phyloP scores from a whole-genome alignment of 2,888 invertebrate species.

The Microplitis deprimator region DNA sequence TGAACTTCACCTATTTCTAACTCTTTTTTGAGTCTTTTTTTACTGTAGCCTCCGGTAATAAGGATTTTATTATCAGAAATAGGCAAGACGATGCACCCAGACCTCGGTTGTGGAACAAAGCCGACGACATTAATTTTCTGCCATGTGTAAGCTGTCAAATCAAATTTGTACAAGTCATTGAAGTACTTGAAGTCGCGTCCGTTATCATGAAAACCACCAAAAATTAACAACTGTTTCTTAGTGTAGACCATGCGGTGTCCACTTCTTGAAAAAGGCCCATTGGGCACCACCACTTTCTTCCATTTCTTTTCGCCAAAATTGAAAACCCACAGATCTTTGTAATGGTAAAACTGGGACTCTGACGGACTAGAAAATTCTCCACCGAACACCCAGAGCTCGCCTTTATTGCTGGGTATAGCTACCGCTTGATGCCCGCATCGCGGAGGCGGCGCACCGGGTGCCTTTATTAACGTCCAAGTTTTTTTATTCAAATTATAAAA shows the following conservation, averaged over 20 bases:
- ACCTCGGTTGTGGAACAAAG: constrained; percentile 82
- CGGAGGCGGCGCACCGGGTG: constrained; percentile 90
- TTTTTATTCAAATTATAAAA: constrained; percentile 86
- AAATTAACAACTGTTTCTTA: constrained; percentile 86
- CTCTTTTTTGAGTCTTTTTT: constrained; percentile 81
- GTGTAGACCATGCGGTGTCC: constrained; percentile 90
- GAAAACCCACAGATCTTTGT: constrained; percentile 91
- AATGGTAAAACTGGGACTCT: constrained; percentile 94
- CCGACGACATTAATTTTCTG: constrained; percentile 69
- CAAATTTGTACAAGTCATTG: constrained; percentile 87
- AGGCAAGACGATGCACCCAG: constrained; percentile 84
- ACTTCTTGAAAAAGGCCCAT: constrained; percentile 88
- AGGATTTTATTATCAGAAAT: constrained; percentile 77
- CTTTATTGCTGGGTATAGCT: constrained; percentile 81
- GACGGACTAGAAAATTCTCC: constrained; percentile 94
- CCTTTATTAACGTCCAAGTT: constrained; percentile 85
- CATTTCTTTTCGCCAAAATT: constrained; percentile 83
- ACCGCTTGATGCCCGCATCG: constrained; percentile 92
- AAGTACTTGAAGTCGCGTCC: constrained; percentile 88
- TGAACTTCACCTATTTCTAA: constrained; percentile 81
- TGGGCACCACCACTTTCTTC: constrained; percentile 83
- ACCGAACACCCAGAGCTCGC: constrained; percentile 86
- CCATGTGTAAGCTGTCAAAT: constrained; percentile 54
- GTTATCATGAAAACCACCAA: constrained; percentile 95
- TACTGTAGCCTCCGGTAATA: constrained; percentile 85